Evolutionary conservation across 1,140 invertebrate genomes (phyloP), one percentile per base, ranked within the genome.

Genomic region (Aplysia californica): DNA sequence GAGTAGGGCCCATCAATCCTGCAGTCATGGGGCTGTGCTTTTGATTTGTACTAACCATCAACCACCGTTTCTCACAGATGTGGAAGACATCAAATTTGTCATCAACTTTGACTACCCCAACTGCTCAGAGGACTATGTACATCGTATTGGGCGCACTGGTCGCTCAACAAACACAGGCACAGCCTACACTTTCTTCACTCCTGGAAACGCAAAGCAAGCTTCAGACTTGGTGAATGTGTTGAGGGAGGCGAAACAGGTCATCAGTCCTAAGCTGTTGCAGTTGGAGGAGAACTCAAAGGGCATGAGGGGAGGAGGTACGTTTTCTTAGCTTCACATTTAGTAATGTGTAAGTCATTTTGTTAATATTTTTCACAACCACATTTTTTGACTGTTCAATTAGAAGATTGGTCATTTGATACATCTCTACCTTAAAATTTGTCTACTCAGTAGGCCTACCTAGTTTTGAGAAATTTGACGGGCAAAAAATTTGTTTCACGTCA

Each of bases 31-130:
- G n/a, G n/a, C n/a, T n/a, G n/a, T n/a, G n/a, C n/a, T n/a, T n/a
- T n/a, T n/a, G n/a, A n/a, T n/a, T n/a, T n/a, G n/a, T n/a, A n/a
- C n/a, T n/a, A n/a, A n/a, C n/a, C n/a, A n/a, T n/a, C n/a, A n/a
- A n/a, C n/a, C n/a, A n/a, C n/a, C n/a, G 20, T 35, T 26, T 3
- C 18, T 41, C 38, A 78, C 81, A 99, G 98, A 99, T 94, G 98
- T 99, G 85, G 96, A 98, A 91, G 98, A 99, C 90, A 97, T 99
- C 79, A 98, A 98, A 91, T 99, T 96, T 93, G 98, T 99, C 66
- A 97, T 99, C 89, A 99, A 99, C 91, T 99, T 95, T 92, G 98
- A 99, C 91, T 99, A 98, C 91, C 98, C 98, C 67, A 96, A 96
- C 88, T 96, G 96, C 78, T 97, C 96, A 77, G 98, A 99, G 91